These are phyloP conservation scores for Atherinomorus stipes DNA, from an alignment of 2,113 vertebrate species.

Conservation along the genomic window DNA sequence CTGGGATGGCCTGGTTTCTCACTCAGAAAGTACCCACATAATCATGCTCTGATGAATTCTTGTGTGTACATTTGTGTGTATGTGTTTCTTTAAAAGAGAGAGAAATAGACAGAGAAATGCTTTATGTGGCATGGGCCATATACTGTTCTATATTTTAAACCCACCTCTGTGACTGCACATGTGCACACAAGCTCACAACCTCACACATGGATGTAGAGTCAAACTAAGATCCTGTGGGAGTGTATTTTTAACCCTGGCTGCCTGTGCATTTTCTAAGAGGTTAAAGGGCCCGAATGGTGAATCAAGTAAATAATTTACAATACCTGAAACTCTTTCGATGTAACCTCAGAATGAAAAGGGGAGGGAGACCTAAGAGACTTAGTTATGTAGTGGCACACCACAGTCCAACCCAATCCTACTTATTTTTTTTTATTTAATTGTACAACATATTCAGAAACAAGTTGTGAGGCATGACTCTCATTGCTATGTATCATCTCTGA, in stretches of 20 bases:
- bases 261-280: conserved; percentile 77
- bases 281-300: conserved; percentile 79
- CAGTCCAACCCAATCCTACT: conserved; percentile 32
- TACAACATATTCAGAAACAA: conserved; percentile 50
- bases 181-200: conserved; percentile 1
- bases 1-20: conserved; percentile 61
- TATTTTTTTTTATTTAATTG: conserved; percentile 24
- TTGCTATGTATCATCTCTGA: not conserved
- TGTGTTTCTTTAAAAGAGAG: not conserved
- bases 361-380: conserved; percentile 62
- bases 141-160: conserved; percentile 60
- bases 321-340: conserved; percentile 85
- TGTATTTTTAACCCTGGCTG: conserved; percentile 79
- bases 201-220: conserved; percentile 46
- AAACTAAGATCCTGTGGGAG: conserved; percentile 62
- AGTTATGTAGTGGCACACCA: conserved; percentile 55
- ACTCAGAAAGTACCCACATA: conserved; percentile 60
- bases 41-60: conserved; percentile 67
- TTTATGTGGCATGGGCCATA: conserved; percentile 56
- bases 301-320: conserved; percentile 85
- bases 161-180: conserved; percentile 29
- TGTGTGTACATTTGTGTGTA: conserved; percentile 34
- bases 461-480: conserved; percentile 23
- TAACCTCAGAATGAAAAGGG: conserved; percentile 69
- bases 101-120: conserved; percentile 6